Evolutionary conservation across 2,113 vertebrate species (phyloP).

Genomic region (Saimiri boliviensis): DNA sequence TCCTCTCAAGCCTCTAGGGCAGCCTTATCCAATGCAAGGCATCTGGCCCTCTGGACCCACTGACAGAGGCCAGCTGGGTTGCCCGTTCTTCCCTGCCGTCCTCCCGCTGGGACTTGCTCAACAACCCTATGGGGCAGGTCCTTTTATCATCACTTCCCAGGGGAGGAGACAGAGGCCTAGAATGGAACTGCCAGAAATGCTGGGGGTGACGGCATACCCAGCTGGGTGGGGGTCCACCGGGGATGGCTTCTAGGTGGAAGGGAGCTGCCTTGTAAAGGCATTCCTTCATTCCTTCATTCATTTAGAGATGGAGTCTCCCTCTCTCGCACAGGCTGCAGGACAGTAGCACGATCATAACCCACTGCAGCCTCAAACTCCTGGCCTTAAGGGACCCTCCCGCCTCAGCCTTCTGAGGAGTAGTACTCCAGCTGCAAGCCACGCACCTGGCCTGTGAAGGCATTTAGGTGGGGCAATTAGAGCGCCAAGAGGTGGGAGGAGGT

Average conservation of each 20-base stretch:
- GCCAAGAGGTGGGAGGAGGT: neutral
- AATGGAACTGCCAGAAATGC: neutral
- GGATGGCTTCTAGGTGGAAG: neutral
- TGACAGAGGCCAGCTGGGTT: neutral
- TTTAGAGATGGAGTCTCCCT: too few relatives aligned
- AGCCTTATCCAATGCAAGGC: neutral
- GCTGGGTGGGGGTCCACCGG: neutral
- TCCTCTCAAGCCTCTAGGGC: neutral
- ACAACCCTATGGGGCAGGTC: neutral
- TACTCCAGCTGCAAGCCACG: too few relatives aligned
- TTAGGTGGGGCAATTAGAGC: neutral
- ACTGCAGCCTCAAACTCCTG: too few relatives aligned
- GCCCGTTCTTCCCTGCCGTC: neutral
- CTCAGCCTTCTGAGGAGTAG: too few relatives aligned
- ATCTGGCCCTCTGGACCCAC: neutral
- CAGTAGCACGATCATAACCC: too few relatives aligned
- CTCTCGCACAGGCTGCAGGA: too few relatives aligned
- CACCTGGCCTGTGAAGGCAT: neutral
- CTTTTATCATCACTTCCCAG: neutral
- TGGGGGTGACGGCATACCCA: accelerated
- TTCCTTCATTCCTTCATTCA: too few relatives aligned
- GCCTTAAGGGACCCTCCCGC: too few relatives aligned
- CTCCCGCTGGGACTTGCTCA: neutral
- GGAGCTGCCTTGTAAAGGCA: neutral
- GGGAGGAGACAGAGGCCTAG: neutral